phyloP scores from a whole-genome alignment of 2,888 invertebrate species.

The Lochmaea crataegi region DNA sequence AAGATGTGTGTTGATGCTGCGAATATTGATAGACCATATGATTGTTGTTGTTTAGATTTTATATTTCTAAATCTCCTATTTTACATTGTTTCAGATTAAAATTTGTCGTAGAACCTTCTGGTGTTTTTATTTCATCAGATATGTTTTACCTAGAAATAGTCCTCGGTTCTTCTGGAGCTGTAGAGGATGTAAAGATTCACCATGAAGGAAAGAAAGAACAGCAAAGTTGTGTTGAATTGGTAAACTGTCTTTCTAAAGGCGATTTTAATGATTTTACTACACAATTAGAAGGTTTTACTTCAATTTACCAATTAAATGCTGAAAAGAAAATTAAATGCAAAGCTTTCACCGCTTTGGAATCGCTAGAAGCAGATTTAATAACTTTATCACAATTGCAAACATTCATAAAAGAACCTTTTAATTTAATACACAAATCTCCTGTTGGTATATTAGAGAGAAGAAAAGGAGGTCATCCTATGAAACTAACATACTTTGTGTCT shows the following conservation, averaged over 20 bases:
- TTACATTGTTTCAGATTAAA: conserved; percentile 72
- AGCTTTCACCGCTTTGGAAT: conserved; percentile 91
- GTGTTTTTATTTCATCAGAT: conserved; percentile 92
- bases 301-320: conserved; percentile 93
- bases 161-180: conserved; percentile 83
- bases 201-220: conserved; percentile 88
- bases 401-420: conserved; percentile 76
- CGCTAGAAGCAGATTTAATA: conserved; percentile 89
- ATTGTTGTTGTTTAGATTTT: neutral
- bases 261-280: conserved; percentile 93
- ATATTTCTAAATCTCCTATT: neutral
- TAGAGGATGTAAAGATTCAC: conserved; percentile 91
- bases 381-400: conserved; percentile 81
- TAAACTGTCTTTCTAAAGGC: conserved; percentile 83
- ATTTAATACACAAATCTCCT: conserved; percentile 87
- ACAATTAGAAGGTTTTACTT: conserved; percentile 83
- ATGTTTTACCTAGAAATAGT: conserved; percentile 96
- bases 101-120: conserved; percentile 85
- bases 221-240: conserved; percentile 90
- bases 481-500: conserved; percentile 92
- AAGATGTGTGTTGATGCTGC: too few relatives aligned
- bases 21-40: neutral
- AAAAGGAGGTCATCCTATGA: conserved; percentile 92
- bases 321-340: conserved; percentile 95
- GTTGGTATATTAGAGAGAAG: conserved; percentile 88